Evolutionary conservation across 2,888 invertebrate species (phyloP), one percentile per base, ranked within the genome.

Genomic region (Autographa pulchrina): DNA sequence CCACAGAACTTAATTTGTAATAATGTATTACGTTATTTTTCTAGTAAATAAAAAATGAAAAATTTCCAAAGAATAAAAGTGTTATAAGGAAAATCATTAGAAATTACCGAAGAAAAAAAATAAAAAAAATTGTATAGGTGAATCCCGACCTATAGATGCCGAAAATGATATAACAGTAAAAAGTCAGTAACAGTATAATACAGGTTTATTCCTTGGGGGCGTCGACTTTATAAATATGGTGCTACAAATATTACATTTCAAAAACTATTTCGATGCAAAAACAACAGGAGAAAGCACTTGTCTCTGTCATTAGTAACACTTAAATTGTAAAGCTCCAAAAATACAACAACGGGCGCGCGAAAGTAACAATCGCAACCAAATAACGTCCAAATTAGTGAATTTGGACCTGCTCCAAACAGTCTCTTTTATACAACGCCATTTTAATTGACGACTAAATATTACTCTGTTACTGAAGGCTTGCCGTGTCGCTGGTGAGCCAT

Each of bases 391-490:
- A 80, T 81, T 35, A 68, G 56, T 38, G 59, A 72, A 78, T 70
- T 80, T 80, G 80, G 80, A 81, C 20, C 58, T 35, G 58, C 43
- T 81, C 80, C 80, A 81, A 80, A 81, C 72, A 78, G 65, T 68
- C 78, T 74, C 78, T 81, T 80, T 74, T 68, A 78, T 68, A 70
- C 71, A 78, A 68, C 31, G 43, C 67, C 65, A 80, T 84, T 87
- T 87, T 87, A 88, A 89, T 89, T 86, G 86, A 82, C 80, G 82
- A 81, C 81, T 85, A 86, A 83, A 86, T 86, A 87, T 87, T 86
- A 87, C 54, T 56, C 54, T 56, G 85, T 87, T 85, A 84, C 81
- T 83, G 72, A 74, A 62, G 73, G 69, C 62, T 71, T 70, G 70
- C 35, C 72, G 68, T 84, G 80, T 79, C 86, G 73, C 77, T 79